Base-by-base conservation (phyloP, 1,140 invertebrate genomes). In the Phenacoccus solenopsis region DNA sequence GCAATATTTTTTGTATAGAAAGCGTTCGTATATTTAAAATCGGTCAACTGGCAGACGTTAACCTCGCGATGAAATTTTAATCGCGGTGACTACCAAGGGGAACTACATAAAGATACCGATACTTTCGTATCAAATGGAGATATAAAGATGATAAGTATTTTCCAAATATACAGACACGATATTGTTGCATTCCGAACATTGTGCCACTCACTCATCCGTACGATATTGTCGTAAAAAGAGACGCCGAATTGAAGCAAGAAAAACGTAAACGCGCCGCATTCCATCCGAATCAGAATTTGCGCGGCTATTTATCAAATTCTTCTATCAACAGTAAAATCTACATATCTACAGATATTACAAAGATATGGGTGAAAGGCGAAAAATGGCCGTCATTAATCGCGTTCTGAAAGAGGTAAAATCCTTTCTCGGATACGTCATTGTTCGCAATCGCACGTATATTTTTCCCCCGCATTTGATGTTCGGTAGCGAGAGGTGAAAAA, bases 171-270 rank as follows among this genome's bases (percentile, higher is more conserved):
- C 30, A 13, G 16, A 16, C 3, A 3, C 38, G 5, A 49, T 49
- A n/a, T n/a, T n/a, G 38, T 49, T 49, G 38, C 38, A 49, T 49
- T 49, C 38, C 38, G 38, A 5, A 16, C 38, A 49, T 49, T 49
- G 38, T 49, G 16, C 38, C 16, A 49, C 12, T 16, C 38, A 49
- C 38, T 49, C 38, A 49, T 49, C 38, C 38, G 38, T 49, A 49
- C 38, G 38, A 49, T 49, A 49, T 49, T 49, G 38, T 49, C 38
- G 38, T 49, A 49, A 49, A 49, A n/a, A n/a, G n/a, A n/a, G n/a
- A n/a, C n/a, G n/a, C n/a, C n/a, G n/a, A n/a, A n/a, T n/a, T n/a
- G n/a, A n/a, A n/a, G n/a, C n/a, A n/a, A n/a, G n/a, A n/a, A n/a
- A n/a, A 49, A 49, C 16, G 5, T 13, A 32, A 32, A 32, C 13